Evolutionary conservation across 2,113 vertebrate genomes (phyloP), one percentile per base, ranked within the genome.

Genomic region (Prolemur simus): DNA sequence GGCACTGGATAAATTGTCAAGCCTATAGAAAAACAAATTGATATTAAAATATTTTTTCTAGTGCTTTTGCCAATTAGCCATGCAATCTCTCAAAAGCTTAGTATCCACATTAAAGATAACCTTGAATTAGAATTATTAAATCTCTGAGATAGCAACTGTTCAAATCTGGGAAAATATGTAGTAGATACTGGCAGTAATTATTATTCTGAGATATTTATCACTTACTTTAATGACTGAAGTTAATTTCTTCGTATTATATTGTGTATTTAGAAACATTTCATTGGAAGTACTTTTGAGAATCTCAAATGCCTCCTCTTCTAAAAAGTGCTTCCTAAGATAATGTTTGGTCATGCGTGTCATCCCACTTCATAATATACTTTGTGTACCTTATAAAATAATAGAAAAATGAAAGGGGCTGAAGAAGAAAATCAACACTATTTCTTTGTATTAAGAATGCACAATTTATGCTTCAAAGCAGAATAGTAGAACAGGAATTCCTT

Each of bases 391-490:
- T 87, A 93, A 97, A 95, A 95, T 91, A 97, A 96, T 29, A 91
- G 97, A 96, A 98, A 96, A 96, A 29, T 77, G 56, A 95, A 97
- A 92, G 0, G 14, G 94, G 96, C 87, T 78, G 71, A 95, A 96
- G 49, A 97, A 96, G 96, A 87, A 96, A 91, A 87, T 73, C 76
- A 73, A 54, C 21, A 96, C 83, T 88, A 92, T 95, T 98, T 98
- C 97, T 97, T 96, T 97, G 89, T 96, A 98, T 98, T 98, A 98
- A 98, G 78, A 98, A 98, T 97, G 94, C 90, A 97, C 95, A 92
- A 97, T 95, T 91, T 85, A 84, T 4, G 2, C 47, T 88, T 89
- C 56, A 78, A 77, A 89, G 54, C 5, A 96, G 58, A 52, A 92
- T 27, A 27, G 58, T 29, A 63, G 58, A 60, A 71, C 13, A 37